A percentile compares a stretch with the other conserved stretches of the same genome.
These are phyloP conservation scores for Altica lythri DNA, from an alignment of 2,888 invertebrate species.

Conservation along the genomic window DNA sequence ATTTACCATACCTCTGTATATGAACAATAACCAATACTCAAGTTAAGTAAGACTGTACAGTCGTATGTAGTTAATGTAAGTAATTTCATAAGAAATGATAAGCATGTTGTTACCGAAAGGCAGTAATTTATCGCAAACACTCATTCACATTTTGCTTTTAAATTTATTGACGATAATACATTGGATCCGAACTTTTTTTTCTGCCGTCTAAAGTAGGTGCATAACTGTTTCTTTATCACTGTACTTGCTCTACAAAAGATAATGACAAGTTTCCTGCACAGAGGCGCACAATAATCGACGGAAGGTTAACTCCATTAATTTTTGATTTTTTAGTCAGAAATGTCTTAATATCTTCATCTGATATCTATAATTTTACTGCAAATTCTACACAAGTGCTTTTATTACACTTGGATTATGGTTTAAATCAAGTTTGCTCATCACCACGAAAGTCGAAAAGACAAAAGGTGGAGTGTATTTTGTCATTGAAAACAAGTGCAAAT, in stretches of 20 bases:
- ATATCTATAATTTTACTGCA: no score
- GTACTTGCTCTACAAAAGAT: conserved; percentile 17
- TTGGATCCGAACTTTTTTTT: conserved; percentile 7
- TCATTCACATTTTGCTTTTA: conserved; percentile 13
- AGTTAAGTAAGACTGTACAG: conserved; percentile 6
- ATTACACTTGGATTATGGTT: no score
- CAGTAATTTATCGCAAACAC: conserved; percentile 12
- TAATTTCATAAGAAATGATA: conserved; percentile 7
- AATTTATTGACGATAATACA: conserved; percentile 9
- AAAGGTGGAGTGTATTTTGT: no score
- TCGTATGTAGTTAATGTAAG: conserved; percentile 11
- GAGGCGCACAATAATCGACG: no score
- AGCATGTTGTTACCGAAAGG: conserved; percentile 1
- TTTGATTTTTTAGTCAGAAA: no score
- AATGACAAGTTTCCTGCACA: conserved; percentile 15
- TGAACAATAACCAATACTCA: conserved; percentile 7
- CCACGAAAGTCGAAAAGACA: no score
- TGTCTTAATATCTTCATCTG: no score
- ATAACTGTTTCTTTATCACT: conserved; percentile 23
- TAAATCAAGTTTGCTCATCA: no score
- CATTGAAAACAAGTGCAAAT: no score
- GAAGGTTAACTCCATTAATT: no score
- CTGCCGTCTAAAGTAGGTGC: conserved; percentile 20
- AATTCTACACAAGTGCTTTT: no score
- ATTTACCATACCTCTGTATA: conserved; percentile 4